Percentiles rank a stretch among this genome's conserved stretches.
Evolutionary conservation across 2,888 invertebrate genomes (phyloP).

Genomic region (Caenorhabditis sp.): DNA sequence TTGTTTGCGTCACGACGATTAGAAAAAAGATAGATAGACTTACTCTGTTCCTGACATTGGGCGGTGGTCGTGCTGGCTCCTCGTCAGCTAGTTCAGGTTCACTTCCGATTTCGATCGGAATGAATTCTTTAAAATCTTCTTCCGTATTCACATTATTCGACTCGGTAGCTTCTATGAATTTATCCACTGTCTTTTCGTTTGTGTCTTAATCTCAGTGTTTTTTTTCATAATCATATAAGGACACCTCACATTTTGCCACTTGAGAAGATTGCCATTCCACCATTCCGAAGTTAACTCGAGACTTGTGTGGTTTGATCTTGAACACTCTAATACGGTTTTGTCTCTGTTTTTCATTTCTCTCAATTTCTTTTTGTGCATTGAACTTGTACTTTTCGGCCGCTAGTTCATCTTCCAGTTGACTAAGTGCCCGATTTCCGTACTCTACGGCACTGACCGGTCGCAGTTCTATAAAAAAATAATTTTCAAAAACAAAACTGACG

Average conservation of each 20-base stretch:
- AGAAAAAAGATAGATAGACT: too few species aligned
- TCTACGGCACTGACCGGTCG: not conserved
- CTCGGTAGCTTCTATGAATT: slow-evolving; percentile 12
- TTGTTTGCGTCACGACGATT: too few species aligned
- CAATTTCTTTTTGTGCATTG: slow-evolving; percentile 16
- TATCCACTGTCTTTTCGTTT: slow-evolving; percentile 30
- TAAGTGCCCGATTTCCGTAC: slow-evolving; percentile 16
- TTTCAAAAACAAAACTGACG: too few species aligned
- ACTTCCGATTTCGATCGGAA: slow-evolving; percentile 50
- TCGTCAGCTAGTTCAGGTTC: slow-evolving; percentile 35
- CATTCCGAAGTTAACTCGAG: slow-evolving; percentile 7
- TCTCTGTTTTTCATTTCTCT: slow-evolving; percentile 12
- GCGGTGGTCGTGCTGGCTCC: slow-evolving; percentile 52
- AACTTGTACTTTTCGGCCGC: slow-evolving; percentile 43
- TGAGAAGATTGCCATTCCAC: slow-evolving; percentile 37
- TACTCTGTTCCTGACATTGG: slow-evolving; percentile 51
- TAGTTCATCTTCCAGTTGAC: slow-evolving; percentile 48
- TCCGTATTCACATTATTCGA: too few species aligned
- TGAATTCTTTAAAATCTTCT: slow-evolving; percentile 39
- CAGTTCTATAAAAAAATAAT: slow-evolving; percentile 11
- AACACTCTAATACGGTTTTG: slow-evolving; percentile 33
- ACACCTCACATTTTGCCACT: slow-evolving; percentile 34
- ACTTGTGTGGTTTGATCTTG: slow-evolving; percentile 39
- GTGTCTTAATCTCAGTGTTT: slow-evolving; percentile 17
- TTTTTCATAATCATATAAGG: not conserved